A percentile compares a stretch with the other conserved stretches of the same genome.
Conservation (phyloP, 1,140 invertebrate species). For the Brachionus rubens region DNA sequence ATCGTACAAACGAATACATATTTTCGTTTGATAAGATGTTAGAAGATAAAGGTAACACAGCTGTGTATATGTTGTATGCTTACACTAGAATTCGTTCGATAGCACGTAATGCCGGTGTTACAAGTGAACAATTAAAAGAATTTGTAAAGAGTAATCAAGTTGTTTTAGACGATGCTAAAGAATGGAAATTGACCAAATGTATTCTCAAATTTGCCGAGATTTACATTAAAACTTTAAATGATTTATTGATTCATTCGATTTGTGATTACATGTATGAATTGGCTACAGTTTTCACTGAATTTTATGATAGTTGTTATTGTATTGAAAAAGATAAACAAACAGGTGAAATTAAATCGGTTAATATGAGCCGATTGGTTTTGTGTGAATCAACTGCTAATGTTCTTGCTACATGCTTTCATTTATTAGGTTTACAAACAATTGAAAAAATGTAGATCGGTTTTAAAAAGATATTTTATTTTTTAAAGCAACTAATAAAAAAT, state of each 20-base stretch:
- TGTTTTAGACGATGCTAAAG: conserved; percentile 79
- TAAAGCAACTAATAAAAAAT: not conserved
- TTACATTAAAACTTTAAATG: conserved; percentile 75
- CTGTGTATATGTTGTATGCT: conserved; percentile 93
- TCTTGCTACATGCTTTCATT: conserved; percentile 78
- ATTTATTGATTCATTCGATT: conserved; percentile 79
- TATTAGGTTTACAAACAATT: conserved; percentile 87
- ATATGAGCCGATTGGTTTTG: conserved; percentile 80
- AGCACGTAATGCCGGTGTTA: conserved; percentile 72
- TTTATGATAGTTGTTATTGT: conserved; percentile 96
- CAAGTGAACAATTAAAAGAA: conserved; percentile 47
- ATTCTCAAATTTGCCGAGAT: conserved; percentile 78
- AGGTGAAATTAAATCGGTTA: conserved; percentile 76
- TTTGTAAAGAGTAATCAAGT: conserved; percentile 64
- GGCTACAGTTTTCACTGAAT: conserved; percentile 85
- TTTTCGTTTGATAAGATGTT: conserved; percentile 99
- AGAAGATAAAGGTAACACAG: conserved; percentile 96
- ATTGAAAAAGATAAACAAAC: conserved; percentile 72
- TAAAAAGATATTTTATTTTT: conserved; percentile 56
- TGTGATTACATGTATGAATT: conserved; percentile 96
- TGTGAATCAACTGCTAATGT: conserved; percentile 86
- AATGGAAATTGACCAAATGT: conserved; percentile 88
- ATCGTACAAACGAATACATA: conserved; percentile 87
- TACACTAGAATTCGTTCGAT: conserved; percentile 83
- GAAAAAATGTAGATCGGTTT: conserved; percentile 72